Evolutionary conservation across 2,797 vertebrate genomes (phyloP).

Genomic region (Oryzias dopingdopingensis): DNA sequence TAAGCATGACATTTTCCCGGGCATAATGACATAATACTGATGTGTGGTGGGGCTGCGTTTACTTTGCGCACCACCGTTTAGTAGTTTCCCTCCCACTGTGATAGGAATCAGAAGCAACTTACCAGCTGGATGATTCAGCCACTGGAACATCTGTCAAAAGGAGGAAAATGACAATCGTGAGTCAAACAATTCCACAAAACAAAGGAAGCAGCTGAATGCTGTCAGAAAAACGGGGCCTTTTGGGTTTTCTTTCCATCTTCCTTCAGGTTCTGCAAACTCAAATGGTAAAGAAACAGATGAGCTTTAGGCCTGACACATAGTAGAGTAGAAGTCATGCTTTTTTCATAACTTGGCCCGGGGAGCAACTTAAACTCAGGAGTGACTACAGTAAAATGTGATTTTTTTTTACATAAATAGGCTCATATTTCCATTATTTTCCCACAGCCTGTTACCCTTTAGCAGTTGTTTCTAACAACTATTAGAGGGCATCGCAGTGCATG

Average conservation of each 20-base stretch:
- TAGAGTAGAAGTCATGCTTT: too few relatives aligned
- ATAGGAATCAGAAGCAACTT: conserved; percentile 56
- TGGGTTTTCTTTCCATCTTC: background rate
- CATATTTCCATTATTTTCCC: too few relatives aligned
- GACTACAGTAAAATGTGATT: too few relatives aligned
- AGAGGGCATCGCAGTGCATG: too few relatives aligned
- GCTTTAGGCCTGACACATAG: background rate
- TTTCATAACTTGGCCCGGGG: too few relatives aligned
- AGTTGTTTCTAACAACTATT: too few relatives aligned
- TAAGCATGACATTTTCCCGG: conserved; percentile 36
- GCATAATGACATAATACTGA: conserved; percentile 34
- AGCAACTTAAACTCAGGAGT: too few relatives aligned
- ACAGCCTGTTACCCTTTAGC: too few relatives aligned
- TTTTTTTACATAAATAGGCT: too few relatives aligned
- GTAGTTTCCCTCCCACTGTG: conserved; percentile 21
- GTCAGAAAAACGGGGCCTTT: background rate
- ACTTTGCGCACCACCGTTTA: conserved; percentile 22
- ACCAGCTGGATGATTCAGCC: conserved; percentile 59
- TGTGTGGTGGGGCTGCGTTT: conserved; percentile 18
- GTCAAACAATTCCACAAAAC: conserved; percentile 28
- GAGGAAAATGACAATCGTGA: conserved; percentile 48
- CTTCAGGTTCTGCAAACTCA: background rate
- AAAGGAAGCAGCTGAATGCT: background rate
- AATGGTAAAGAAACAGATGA: background rate
- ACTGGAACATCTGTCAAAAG: conserved; percentile 68